These are phyloP conservation scores for Campoplex nolae DNA, from an alignment of 2,888 invertebrate genomes.

Conservation along the genomic window DNA sequence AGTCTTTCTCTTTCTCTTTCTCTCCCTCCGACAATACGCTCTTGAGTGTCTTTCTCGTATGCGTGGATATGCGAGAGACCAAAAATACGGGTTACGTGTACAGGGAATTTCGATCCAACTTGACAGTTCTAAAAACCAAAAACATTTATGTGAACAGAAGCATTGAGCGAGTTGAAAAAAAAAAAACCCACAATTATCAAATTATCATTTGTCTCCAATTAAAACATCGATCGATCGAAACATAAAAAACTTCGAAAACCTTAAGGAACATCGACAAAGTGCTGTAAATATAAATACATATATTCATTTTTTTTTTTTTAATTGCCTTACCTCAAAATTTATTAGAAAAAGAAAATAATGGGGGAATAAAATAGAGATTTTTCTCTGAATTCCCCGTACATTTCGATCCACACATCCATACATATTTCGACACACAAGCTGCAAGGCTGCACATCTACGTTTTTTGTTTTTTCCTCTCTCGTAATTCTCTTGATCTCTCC, in stretches of 20 bases:
- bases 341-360: neutral
- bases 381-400: neutral
- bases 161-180: neutral
- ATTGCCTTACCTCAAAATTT: neutral
- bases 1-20: conserved; percentile 29
- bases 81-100: conserved; percentile 31
- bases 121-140: neutral
- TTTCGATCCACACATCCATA: neutral
- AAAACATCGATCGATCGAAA: neutral
- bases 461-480: conserved; percentile 35
- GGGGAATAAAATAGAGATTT: neutral
- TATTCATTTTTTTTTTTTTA: neutral
- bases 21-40: conserved; percentile 80
- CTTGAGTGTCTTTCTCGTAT: conserved; percentile 65
- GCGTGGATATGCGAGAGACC: conserved; percentile 63
- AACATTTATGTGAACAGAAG: neutral
- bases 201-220: neutral
- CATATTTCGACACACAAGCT: neutral
- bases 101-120: neutral
- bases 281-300: neutral
- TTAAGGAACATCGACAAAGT: neutral
- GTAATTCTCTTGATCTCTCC: conserved; percentile 41
- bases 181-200: neutral
- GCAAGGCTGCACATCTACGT: neutral
- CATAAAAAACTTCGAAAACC: neutral